Evolutionary conservation across 2,113 vertebrate genomes (phyloP), one percentile per base, ranked within the genome.

Genomic region (Sylvia atricapilla): DNA sequence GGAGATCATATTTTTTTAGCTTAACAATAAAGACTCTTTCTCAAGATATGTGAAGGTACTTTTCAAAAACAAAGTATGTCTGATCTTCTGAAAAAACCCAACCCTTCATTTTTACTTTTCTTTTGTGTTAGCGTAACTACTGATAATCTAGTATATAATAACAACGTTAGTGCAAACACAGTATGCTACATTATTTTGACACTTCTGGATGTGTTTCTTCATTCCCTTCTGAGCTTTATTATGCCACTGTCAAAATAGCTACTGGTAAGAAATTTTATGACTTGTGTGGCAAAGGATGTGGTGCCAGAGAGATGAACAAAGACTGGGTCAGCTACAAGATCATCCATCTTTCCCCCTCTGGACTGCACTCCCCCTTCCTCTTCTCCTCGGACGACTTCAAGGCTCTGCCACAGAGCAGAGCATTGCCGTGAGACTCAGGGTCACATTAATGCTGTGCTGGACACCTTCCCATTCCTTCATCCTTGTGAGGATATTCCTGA

Each of bases 221-320:
- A 89, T 93, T 87, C 60, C 74, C 56, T 75, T 94, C 91, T 66
- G 67, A 95, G 84, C 75, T 95, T 91, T 93, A 73, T 89, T 87
- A 83, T 85, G 63, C 85, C 81, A 92, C 47, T 94, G 89, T 92
- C 95, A 95, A 94, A 95, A 69, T 47, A 94, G 46, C 89, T 95
- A 66, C 78, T 23, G 44, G 80, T 74, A 85, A 66, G 90, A 93
- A 93, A 91, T 94, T 93, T 95, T 96, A 96, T 95, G 81, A 91
- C 84, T 89, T 58, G 41, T 60, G 78, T 92, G 81, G 89, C 89
- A 93, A 95, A 96, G 66, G 81, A 94, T 94, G 77, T 78, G 74
- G 84, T 94, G 84, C 91, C 91, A 95, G 49, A 66, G 53, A 91
- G 87, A 82, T 44, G 91, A 95, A 85, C 81, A 93, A 94, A 94